Conservation (phyloP, 2,888 invertebrate species). For the Axea sp. region DNA sequence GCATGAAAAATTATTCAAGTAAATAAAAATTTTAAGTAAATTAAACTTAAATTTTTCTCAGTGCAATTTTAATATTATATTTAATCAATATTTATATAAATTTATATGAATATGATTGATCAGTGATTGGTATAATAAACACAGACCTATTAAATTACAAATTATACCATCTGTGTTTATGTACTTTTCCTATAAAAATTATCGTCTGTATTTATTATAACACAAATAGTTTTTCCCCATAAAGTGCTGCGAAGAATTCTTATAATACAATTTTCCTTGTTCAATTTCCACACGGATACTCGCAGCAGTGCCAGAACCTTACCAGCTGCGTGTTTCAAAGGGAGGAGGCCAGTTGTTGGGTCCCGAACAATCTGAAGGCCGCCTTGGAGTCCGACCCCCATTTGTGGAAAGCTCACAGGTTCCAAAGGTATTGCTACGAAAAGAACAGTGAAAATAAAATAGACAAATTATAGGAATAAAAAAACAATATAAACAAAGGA, state of each 20-base stretch:
- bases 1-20: too few relatives aligned
- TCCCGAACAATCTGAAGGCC: slow-evolving; percentile 86
- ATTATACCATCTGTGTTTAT: too few relatives aligned
- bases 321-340: slow-evolving; percentile 88
- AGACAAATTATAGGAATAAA: slow-evolving; percentile 55
- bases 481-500: too few relatives aligned
- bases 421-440: slow-evolving; percentile 83
- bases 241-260: slow-evolving; percentile 14
- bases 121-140: too few relatives aligned
- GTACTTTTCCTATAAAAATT: too few relatives aligned
- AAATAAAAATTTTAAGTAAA: too few relatives aligned
- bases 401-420: slow-evolving; percentile 85
- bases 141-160: too few relatives aligned
- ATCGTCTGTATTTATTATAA: too few relatives aligned
- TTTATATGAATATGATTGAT: too few relatives aligned
- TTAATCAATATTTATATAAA: too few relatives aligned
- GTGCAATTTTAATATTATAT: too few relatives aligned
- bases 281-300: slow-evolving; percentile 47
- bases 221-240: slow-evolving; percentile 24
- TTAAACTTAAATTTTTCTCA: too few relatives aligned
- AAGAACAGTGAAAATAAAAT: slow-evolving; percentile 60
- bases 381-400: slow-evolving; percentile 75
- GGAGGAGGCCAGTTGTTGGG: slow-evolving; percentile 90
- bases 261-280: slow-evolving; percentile 1
- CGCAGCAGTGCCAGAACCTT: slow-evolving; percentile 66